Evolutionary conservation across 2,888 invertebrate species (phyloP).

Genomic region (Athrips mouffetella): DNA sequence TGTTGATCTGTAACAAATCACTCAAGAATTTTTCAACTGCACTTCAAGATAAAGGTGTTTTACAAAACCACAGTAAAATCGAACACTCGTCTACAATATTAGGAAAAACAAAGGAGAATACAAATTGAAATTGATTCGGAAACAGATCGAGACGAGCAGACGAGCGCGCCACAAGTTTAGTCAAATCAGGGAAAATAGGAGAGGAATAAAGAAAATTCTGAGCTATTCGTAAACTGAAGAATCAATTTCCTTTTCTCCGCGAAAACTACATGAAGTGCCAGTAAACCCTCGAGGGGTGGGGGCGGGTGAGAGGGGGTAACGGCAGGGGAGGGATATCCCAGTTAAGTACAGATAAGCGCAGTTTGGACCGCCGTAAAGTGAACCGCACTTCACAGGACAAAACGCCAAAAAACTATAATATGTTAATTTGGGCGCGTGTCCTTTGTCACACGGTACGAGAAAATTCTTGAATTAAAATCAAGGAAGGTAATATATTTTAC

Average conservation of each 20-base stretch:
- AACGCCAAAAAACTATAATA: conserved; percentile 52
- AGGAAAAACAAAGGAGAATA: not conserved
- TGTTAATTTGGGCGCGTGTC: conserved; percentile 39
- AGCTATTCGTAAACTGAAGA: conserved; percentile 28
- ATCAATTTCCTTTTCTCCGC: conserved; percentile 38
- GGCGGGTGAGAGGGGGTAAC: not conserved
- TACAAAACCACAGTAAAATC: too few species aligned
- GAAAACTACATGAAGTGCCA: conserved; percentile 27
- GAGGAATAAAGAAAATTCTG: conserved; percentile 10
- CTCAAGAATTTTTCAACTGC: too few species aligned
- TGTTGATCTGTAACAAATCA: too few species aligned
- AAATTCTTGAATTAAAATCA: too few species aligned
- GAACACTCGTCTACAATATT: too few species aligned
- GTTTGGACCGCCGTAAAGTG: conserved; percentile 43
- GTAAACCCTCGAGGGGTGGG: conserved; percentile 25
- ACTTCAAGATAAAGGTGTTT: too few species aligned
- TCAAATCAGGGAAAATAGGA: conserved; percentile 9
- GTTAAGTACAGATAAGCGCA: conserved; percentile 39
- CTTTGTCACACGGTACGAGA: conserved; percentile 29
- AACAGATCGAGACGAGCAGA: not conserved
- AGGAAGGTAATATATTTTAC: too few species aligned
- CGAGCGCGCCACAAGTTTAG: conserved; percentile 1
- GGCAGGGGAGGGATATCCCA: conserved; percentile 18
- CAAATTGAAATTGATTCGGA: not conserved
- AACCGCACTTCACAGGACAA: conserved; percentile 29